phyloP scores from a whole-genome alignment of 1,140 invertebrate species.

The Nasonia vitripennis region DNA sequence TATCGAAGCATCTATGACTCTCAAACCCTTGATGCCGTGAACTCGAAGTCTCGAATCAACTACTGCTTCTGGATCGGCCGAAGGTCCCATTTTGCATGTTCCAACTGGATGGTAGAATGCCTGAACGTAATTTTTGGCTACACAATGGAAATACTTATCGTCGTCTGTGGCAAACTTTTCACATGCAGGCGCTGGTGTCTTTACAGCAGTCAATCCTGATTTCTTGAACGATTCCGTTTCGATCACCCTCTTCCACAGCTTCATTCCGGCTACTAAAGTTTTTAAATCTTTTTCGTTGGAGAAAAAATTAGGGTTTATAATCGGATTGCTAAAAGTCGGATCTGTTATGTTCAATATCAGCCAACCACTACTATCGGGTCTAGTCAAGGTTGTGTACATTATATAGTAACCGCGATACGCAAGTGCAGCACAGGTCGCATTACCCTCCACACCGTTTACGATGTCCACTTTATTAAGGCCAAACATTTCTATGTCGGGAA shows the following conservation, averaged over 20 bases:
- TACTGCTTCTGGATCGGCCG: slow-evolving; percentile 65
- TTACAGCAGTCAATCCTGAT: neutral
- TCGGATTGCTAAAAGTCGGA: neutral
- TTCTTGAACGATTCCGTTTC: slow-evolving; percentile 15
- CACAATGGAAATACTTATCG: neutral
- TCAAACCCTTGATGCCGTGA: neutral
- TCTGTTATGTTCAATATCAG: slow-evolving; percentile 25
- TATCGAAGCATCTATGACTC: slow-evolving; percentile 31
- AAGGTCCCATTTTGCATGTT: slow-evolving; percentile 79
- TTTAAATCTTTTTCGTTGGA: neutral
- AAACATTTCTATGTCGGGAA: slow-evolving; percentile 32
- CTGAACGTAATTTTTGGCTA: slow-evolving; percentile 52
- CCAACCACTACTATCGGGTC: neutral
- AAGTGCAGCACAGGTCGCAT: neutral
- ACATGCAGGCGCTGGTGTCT: neutral
- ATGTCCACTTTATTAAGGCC: neutral
- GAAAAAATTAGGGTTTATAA: slow-evolving; percentile 8
- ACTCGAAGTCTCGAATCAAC: slow-evolving; percentile 75
- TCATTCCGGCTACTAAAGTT: neutral
- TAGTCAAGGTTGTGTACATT: neutral
- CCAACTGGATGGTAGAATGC: slow-evolving; percentile 71
- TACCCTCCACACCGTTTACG: neutral
- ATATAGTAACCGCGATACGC: neutral
- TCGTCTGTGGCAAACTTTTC: neutral
- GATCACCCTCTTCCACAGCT: neutral